Conservation (phyloP, 2,888 invertebrate genomes). For the Taenaris catops region DNA sequence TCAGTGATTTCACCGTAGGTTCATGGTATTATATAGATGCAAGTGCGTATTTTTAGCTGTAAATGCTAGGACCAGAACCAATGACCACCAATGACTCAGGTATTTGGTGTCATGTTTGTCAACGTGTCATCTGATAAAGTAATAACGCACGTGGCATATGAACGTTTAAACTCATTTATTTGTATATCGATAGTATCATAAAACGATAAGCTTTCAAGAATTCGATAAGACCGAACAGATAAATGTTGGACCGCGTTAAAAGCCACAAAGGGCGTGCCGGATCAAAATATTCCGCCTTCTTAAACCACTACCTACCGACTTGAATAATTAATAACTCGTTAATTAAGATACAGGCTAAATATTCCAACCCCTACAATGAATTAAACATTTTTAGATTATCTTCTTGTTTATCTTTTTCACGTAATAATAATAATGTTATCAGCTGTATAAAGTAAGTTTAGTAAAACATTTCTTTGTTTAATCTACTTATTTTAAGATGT, state of each 20-base stretch:
- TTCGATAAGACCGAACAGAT: constrained; percentile 27
- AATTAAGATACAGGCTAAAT: constrained; percentile 70
- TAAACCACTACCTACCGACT: constrained; percentile 59
- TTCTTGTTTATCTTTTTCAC: too few species aligned
- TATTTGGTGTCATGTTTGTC: constrained; percentile 4
- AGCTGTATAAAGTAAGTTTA: too few species aligned
- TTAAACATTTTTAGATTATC: constrained; percentile 18
- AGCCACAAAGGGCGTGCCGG: constrained; percentile 54
- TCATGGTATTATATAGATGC: too few species aligned
- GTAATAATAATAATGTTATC: too few species aligned
- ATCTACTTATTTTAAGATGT: too few species aligned
- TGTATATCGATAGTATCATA: constrained; percentile 32
- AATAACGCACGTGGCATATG: constrained; percentile 8
- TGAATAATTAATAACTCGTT: constrained; percentile 71
- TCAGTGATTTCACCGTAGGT: too few species aligned
- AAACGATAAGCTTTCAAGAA: constrained; percentile 40
- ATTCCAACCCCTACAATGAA: constrained; percentile 56
- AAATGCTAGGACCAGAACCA: not conserved
- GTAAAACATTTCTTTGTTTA: too few species aligned
- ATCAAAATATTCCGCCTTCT: constrained; percentile 63
- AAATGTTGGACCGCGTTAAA: constrained; percentile 38
- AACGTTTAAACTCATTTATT: constrained; percentile 14
- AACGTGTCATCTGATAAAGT: constrained; percentile 3
- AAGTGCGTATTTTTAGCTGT: not conserved
- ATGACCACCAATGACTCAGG: not conserved